Evolutionary conservation across 2,888 invertebrate genomes (phyloP), one percentile per base, ranked within the genome.

Genomic region (Arge pagana): DNA sequence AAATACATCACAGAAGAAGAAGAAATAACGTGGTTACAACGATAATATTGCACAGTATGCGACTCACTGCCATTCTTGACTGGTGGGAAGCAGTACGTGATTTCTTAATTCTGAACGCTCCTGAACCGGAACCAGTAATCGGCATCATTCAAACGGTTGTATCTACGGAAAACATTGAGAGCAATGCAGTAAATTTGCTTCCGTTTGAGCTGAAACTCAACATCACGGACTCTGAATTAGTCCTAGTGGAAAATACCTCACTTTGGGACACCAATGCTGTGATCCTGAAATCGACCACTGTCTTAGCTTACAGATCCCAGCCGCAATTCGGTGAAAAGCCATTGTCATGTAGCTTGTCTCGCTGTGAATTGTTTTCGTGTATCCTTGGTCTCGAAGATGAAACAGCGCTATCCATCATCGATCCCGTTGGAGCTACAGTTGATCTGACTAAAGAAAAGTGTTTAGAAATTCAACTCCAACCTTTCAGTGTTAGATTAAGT

Each of bases 141-240:
- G 62, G 65, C 18, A 56, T 62, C 2, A 42, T 53, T 4, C 48
- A 42, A 0, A 57, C 59, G 10, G 11, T 59, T 0, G 21, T 65
- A 0, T 21, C 54, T 0, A 59, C 54, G 2, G 64, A 72, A 60
- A 67, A 65, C 0, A 58, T 50, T 5, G 68, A 67, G 0, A 60
- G 35, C 4, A 57, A 48, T 28, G 52, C 52, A 8, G 71, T 63
- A 13, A 69, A 66, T 19, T 56, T 60, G 55, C 55, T 72, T 8
- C 85, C 85, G 1, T 82, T 89, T 75, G 96, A 96, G 76, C 79
- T 96, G 26, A 94, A 94, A 74, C 81, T 98, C 50, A 97, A 96
- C 77, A 87, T 97, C 19, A 95, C 94, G 0, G 94, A 97, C 77
- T 96, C 96, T 3, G 96, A 99, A 78, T 81, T 98, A 52, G 93